Conservation (phyloP, 1,140 invertebrate genomes). For the Brachystomella parvula region DNA sequence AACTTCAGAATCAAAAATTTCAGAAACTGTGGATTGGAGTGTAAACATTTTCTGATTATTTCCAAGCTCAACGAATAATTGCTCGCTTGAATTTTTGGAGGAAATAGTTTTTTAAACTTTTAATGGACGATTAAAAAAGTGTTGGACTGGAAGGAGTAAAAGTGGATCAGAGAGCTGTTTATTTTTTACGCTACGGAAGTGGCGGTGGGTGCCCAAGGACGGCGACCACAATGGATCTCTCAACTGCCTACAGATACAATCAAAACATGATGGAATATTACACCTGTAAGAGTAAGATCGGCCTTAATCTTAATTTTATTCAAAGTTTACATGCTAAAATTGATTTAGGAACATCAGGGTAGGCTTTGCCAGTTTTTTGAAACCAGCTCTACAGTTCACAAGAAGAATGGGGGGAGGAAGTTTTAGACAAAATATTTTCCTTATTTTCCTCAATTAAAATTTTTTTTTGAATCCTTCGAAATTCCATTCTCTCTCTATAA, state of each 20-base stretch:
- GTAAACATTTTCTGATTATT: too few relatives aligned
- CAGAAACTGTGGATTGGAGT: too few relatives aligned
- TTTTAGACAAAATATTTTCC: not conserved
- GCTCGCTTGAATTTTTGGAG: too few relatives aligned
- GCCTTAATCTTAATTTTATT: not conserved
- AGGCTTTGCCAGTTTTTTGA: not conserved
- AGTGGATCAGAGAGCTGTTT: constrained; percentile 8
- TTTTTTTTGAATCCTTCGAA: not conserved
- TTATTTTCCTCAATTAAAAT: not conserved
- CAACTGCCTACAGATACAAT: constrained; percentile 88
- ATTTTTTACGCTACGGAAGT: not conserved
- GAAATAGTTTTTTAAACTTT: too few relatives aligned
- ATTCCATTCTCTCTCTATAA: too few relatives aligned
- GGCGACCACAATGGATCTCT: constrained; percentile 63
- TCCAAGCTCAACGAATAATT: too few relatives aligned
- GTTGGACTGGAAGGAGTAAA: too few relatives aligned
- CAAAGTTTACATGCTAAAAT: not conserved
- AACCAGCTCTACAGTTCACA: not conserved
- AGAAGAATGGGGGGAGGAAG: not conserved
- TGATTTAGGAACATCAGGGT: not conserved
- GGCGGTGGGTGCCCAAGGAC: not conserved
- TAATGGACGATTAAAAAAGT: too few relatives aligned
- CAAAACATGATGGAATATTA: constrained; percentile 99
- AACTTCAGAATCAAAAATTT: too few relatives aligned
- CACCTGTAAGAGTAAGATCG: constrained; percentile 70